A percentile compares a stretch with the other conserved stretches of the same genome.
phyloP scores from a whole-genome alignment of 23 tunicate species.

The Botrylloides violaceus region DNA sequence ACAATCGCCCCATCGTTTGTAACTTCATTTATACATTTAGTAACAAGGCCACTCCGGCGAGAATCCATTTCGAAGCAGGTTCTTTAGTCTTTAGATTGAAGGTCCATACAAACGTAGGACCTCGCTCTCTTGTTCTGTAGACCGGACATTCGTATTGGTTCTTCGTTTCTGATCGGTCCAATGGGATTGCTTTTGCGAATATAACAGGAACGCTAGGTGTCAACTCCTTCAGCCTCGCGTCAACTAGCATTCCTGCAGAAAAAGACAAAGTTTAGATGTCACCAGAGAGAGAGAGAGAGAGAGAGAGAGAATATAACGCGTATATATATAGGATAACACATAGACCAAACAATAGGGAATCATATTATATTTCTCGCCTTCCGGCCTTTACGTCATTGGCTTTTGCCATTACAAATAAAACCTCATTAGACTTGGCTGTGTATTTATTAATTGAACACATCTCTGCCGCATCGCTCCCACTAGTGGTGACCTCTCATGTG shows the following conservation, averaged over 20 bases:
- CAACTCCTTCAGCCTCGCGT: conserved; percentile 82
- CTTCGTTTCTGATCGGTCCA: conserved; percentile 79
- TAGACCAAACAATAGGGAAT: no score
- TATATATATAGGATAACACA: no score
- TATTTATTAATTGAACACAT: no score
- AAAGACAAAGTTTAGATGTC: not conserved
- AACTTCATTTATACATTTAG: conserved; percentile 19
- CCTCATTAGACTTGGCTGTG: no score
- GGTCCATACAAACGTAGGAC: conserved; percentile 89
- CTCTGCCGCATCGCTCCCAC: no score
- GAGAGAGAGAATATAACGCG: no score
- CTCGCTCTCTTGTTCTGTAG: conserved; percentile 84
- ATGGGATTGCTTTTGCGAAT: conserved; percentile 80
- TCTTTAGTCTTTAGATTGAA: conserved; percentile 88
- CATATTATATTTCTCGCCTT: no score
- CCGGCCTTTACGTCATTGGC: no score
- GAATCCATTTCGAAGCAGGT: conserved; percentile 72
- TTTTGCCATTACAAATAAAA: no score
- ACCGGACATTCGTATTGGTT: conserved; percentile 94
- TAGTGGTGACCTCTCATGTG: no score
- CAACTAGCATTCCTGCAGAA: conserved; percentile 56
- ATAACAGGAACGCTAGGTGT: conserved; percentile 92
- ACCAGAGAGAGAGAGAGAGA: no score
- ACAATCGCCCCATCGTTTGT: no score
- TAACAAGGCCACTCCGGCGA: conserved; percentile 39